Evolutionary conservation across 2,797 vertebrate species (phyloP).

Genomic region (Limnodromus scolopaceus): DNA sequence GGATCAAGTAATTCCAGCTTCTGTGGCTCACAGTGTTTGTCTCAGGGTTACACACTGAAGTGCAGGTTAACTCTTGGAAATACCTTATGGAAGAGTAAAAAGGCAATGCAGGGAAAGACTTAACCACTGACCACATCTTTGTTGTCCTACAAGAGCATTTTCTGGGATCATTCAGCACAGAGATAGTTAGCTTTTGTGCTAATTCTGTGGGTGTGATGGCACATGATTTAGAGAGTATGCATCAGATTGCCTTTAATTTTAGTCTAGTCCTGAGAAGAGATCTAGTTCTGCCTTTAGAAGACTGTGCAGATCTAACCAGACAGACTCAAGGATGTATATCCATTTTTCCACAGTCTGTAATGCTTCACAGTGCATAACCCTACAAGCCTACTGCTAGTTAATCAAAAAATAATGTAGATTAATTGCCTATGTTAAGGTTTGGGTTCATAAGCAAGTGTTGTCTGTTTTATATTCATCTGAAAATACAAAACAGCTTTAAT

Average conservation of each 20-base stretch:
- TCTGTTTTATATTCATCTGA: background rate
- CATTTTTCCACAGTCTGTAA: background rate
- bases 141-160: background rate
- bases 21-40: accelerated
- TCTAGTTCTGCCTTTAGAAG: background rate
- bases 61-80: background rate
- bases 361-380: background rate
- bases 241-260: background rate
- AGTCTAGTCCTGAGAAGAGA: background rate
- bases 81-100: background rate
- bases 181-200: background rate
- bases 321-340: background rate
- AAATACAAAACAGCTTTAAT: background rate
- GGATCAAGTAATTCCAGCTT: background rate
- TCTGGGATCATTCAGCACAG: background rate
- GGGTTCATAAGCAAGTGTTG: background rate
- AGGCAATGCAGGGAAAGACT: background rate
- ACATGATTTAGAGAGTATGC: background rate
- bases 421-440: background rate
- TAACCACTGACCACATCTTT: background rate
- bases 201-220: background rate
- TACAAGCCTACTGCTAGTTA: background rate
- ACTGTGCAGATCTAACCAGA: background rate
- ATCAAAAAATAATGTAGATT: background rate
- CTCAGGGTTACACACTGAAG: background rate